These are phyloP conservation scores for Machimus rusticus DNA, from an alignment of 2,888 invertebrate species.

Conservation along the genomic window DNA sequence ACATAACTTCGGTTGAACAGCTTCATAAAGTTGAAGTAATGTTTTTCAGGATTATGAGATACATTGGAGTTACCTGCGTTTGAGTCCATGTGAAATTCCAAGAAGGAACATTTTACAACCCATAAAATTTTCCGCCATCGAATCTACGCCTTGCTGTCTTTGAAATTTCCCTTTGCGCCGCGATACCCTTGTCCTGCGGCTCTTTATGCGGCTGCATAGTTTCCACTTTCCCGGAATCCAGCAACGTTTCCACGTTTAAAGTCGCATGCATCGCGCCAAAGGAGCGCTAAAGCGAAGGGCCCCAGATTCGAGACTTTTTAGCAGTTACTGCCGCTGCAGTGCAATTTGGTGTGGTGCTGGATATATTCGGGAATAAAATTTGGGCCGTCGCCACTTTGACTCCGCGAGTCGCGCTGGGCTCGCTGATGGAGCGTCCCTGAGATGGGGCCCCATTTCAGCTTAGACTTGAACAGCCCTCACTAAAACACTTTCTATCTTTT, in stretches of 20 bases:
- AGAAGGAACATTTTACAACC: not conserved
- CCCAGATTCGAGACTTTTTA: not conserved
- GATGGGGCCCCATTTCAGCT: not conserved
- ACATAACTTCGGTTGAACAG: not conserved
- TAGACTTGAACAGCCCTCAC: not conserved
- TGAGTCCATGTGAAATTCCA: not conserved
- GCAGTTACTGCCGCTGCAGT: not conserved
- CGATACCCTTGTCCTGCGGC: not conserved
- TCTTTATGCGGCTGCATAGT: not conserved
- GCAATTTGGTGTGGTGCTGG: not conserved
- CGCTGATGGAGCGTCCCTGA: not conserved
- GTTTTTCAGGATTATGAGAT: not conserved
- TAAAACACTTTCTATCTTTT: not conserved
- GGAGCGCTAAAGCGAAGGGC: not conserved
- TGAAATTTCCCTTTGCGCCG: not conserved
- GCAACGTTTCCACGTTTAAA: not conserved
- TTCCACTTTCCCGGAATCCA: not conserved
- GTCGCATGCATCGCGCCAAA: not conserved
- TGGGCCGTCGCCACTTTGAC: slow-evolving; percentile 35
- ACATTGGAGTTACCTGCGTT: not conserved
- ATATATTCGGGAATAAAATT: not conserved
- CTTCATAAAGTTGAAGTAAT: not conserved
- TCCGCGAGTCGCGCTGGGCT: not conserved
- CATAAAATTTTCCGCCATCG: not conserved
- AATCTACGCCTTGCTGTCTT: not conserved